These are phyloP conservation scores for Coptodon rendalli DNA, from an alignment of 2,113 vertebrate species.

Conservation along the genomic window DNA sequence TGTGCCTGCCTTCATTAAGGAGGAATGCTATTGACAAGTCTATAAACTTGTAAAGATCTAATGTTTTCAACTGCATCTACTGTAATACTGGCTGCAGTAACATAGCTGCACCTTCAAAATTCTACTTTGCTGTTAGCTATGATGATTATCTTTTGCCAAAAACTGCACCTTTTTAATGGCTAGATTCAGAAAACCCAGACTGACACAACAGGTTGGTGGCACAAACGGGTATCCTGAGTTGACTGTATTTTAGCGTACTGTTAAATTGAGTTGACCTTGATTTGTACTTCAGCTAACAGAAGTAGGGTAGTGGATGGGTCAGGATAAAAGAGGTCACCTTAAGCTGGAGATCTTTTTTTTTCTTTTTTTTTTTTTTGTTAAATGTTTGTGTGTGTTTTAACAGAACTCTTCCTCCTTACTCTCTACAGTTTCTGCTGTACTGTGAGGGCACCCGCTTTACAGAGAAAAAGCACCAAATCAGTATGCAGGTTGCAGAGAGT, in stretches of 20 bases:
- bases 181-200: background rate
- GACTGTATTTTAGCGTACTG: background rate
- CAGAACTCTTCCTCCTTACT: background rate
- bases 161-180: background rate
- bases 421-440: conserved; percentile 87
- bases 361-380: background rate
- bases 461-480: conserved; percentile 94
- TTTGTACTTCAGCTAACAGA: conserved; percentile 1
- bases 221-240: background rate
- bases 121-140: background rate
- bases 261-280: background rate
- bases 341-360: background rate
- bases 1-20: background rate
- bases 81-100: background rate
- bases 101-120: background rate
- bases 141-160: background rate
- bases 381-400: background rate
- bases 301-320: background rate
- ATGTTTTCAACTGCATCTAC: background rate
- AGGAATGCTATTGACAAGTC: background rate
- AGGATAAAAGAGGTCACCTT: conserved; percentile 1
- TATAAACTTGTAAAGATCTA: background rate
- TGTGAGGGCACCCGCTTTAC: conserved; percentile 98
- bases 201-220: background rate
- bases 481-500: conserved; percentile 93